Evolutionary conservation across 1,140 invertebrate species (phyloP).

Genomic region (Rhopalosiphum padi): DNA sequence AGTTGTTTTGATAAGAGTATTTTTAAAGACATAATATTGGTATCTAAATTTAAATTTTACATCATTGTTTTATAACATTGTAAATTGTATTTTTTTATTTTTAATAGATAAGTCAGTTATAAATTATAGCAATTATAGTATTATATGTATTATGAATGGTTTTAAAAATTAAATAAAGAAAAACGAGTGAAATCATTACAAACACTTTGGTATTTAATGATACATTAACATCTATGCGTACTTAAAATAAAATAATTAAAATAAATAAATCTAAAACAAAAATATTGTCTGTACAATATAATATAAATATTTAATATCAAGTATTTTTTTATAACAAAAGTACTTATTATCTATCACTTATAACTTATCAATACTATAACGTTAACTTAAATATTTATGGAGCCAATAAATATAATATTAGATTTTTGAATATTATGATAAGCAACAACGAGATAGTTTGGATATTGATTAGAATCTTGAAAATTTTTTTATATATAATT

Average conservation of each 20-base stretch:
- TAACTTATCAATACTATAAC: not conserved
- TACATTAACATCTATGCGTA: not conserved
- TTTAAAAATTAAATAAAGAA: not conserved
- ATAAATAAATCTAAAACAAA: not conserved
- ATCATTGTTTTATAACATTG: not conserved
- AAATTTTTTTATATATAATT: not conserved
- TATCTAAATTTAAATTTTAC: not conserved
- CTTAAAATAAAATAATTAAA: not conserved
- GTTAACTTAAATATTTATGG: too few relatives aligned
- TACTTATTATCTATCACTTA: not conserved
- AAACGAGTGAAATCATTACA: not conserved
- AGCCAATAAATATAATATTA: too few relatives aligned
- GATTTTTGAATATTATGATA: not conserved
- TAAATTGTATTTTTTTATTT: not conserved
- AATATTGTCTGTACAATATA: not conserved
- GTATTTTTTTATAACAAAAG: not conserved
- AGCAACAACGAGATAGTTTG: not conserved
- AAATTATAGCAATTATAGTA: not conserved
- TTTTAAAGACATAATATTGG: not conserved
- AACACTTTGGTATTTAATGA: not conserved
- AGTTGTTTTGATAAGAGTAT: not conserved
- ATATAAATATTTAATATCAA: not conserved
- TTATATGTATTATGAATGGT: not conserved
- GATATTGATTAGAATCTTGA: not conserved
- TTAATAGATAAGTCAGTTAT: not conserved